Percentiles rank a stretch among this genome's conserved stretches.
These are phyloP conservation scores for Paramisgurnus dabryanus DNA, from an alignment of 2,113 vertebrate species.

Conservation along the genomic window DNA sequence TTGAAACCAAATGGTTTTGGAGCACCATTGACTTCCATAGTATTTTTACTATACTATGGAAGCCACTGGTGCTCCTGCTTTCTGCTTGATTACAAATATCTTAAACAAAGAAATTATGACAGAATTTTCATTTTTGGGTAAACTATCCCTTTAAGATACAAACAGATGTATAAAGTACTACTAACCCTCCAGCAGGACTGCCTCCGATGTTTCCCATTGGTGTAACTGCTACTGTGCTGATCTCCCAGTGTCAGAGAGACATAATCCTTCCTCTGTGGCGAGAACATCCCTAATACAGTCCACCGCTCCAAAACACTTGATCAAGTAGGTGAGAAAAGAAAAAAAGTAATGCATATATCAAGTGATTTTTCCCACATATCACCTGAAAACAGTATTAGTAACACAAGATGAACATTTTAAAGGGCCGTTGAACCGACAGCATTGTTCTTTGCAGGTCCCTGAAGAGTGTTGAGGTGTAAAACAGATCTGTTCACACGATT, in stretches of 20 bases:
- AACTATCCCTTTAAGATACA: too few species aligned
- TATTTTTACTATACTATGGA: too few species aligned
- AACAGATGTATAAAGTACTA: background rate
- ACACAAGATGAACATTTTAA: background rate
- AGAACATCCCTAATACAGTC: constrained; percentile 73
- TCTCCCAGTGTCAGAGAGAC: constrained; percentile 85
- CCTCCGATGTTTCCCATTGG: constrained; percentile 83
- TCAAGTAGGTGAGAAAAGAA: background rate
- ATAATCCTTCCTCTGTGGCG: constrained; percentile 84
- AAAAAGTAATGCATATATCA: background rate
- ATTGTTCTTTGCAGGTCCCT: constrained; percentile 5
- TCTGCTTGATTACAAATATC: too few species aligned
- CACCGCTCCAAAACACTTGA: constrained; percentile 55
- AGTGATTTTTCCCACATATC: constrained; percentile 13
- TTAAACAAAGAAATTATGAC: too few species aligned
- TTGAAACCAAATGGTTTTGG: too few species aligned
- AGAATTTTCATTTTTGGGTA: too few species aligned
- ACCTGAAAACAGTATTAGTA: background rate
- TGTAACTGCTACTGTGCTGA: constrained; percentile 73
- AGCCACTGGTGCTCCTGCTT: too few species aligned
- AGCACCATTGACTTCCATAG: too few species aligned
- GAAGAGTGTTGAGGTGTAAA: constrained; percentile 11
- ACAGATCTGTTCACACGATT: constrained; percentile 14
- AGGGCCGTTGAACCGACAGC: constrained; percentile 14
- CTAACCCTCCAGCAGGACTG: constrained; percentile 94